Conservation (phyloP, 2,888 invertebrate genomes). For the Pyrrhia umbra region DNA sequence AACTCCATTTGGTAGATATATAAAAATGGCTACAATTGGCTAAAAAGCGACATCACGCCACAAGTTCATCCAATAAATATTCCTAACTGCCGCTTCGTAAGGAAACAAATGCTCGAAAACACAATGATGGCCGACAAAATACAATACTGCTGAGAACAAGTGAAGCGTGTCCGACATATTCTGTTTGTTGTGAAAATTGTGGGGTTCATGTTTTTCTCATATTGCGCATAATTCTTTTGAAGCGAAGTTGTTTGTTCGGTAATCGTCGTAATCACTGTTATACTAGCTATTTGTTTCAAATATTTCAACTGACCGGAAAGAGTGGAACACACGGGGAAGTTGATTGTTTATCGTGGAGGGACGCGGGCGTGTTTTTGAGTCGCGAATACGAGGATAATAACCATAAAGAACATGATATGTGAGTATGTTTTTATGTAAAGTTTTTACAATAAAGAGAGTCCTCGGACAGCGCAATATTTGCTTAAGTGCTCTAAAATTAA, state of each 20-base stretch:
- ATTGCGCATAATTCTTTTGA: constrained; percentile 71
- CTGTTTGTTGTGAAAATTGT: constrained; percentile 84
- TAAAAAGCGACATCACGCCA: constrained; percentile 86
- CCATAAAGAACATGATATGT: constrained; percentile 37
- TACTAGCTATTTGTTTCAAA: constrained; percentile 43
- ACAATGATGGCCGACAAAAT: constrained; percentile 85
- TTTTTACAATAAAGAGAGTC: constrained; percentile 17
- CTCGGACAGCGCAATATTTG: constrained; percentile 10
- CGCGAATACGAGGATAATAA: constrained; percentile 42
- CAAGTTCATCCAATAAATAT: constrained; percentile 89
- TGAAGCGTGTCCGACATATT: constrained; percentile 87
- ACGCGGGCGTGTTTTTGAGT: constrained; percentile 34
- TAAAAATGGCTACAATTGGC: constrained; percentile 84
- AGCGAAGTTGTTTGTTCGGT: constrained; percentile 73
- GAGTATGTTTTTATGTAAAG: constrained; percentile 37
- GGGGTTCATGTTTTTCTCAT: constrained; percentile 79
- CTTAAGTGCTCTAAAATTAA: constrained; percentile 16
- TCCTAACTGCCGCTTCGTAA: constrained; percentile 88
- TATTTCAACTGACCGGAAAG: constrained; percentile 58
- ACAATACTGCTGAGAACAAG: constrained; percentile 85
- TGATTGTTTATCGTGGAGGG: constrained; percentile 46
- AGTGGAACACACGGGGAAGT: constrained; percentile 28
- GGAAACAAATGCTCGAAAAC: constrained; percentile 89
- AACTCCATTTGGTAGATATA: constrained; percentile 63
- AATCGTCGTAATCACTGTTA: constrained; percentile 64